These are phyloP conservation scores for Natrix natrix DNA, from an alignment of 2,797 vertebrate species.

Conservation along the genomic window DNA sequence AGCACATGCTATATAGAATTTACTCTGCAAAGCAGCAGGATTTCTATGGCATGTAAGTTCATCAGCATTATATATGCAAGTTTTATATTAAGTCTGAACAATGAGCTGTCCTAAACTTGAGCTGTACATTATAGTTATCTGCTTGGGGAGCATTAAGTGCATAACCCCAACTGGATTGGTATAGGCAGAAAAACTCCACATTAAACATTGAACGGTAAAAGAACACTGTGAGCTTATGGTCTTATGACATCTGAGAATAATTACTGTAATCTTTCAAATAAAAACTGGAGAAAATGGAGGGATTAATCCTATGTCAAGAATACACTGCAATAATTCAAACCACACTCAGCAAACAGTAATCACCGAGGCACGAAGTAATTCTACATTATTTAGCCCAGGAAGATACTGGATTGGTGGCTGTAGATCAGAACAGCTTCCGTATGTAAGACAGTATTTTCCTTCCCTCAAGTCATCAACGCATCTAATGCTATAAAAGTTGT, in stretches of 20 bases:
- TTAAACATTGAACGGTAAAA: not conserved
- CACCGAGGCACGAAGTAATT: not conserved
- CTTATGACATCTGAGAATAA: conserved; percentile 3
- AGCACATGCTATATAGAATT: not conserved
- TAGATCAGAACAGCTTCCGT: not conserved
- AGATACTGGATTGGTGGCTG: not conserved
- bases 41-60: not conserved
- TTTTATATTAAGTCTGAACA: not conserved
- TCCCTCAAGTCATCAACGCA: not conserved
- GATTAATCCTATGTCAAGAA: not conserved
- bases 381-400: not conserved
- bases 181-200: not conserved
- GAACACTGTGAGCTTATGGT: not conserved
- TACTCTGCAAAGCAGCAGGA: not conserved
- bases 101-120: not conserved
- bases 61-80: accelerated
- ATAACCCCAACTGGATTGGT: conserved; percentile 1
- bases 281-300: not conserved
- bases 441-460: not conserved
- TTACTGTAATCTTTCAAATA: not conserved
- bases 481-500: not conserved
- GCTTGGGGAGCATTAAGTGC: not conserved
- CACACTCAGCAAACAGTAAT: not conserved
- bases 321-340: not conserved
- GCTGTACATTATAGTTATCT: conserved; percentile 10